Percentiles rank a stretch among this genome's conserved stretches.
Conservation (phyloP, 2,888 invertebrate genomes). For the Phalera bucephala region DNA sequence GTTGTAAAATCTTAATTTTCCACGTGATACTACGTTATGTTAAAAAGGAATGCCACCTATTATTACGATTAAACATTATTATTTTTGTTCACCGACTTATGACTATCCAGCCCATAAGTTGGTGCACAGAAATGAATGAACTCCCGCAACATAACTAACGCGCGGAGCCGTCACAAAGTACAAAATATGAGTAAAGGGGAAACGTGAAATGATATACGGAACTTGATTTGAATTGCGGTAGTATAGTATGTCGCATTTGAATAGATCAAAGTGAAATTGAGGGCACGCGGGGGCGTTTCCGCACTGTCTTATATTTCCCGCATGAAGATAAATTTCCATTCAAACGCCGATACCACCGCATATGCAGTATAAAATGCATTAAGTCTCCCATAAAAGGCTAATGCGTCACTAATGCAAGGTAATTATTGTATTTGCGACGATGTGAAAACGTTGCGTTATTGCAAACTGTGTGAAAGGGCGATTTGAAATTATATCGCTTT, state of each 20-base stretch:
- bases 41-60: too few relatives aligned
- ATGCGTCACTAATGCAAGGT: conserved; percentile 18
- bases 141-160: too few relatives aligned
- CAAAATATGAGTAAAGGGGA: conserved; percentile 12
- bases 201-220: conserved; percentile 24
- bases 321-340: conserved; percentile 39
- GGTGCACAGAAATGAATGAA: too few relatives aligned
- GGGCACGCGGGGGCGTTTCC: conserved; percentile 46
- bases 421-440: conserved; percentile 12
- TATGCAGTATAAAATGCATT: conserved; percentile 31
- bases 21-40: too few relatives aligned
- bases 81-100: too few relatives aligned
- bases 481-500: not conserved
- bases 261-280: conserved; percentile 58
- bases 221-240: conserved; percentile 21
- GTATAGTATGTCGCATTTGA: conserved; percentile 38
- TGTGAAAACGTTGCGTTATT: conserved; percentile 5
- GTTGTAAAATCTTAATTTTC: too few relatives aligned
- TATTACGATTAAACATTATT: too few relatives aligned
- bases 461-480: not conserved
- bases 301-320: conserved; percentile 43
- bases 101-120: too few relatives aligned
- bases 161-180: not conserved
- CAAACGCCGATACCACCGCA: conserved; percentile 24
- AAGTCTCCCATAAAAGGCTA: conserved; percentile 24